Percentiles rank a stretch among this genome's conserved stretches.
phyloP scores from a whole-genome alignment of 2,113 vertebrate species.

The Ammodramus savannarum region DNA sequence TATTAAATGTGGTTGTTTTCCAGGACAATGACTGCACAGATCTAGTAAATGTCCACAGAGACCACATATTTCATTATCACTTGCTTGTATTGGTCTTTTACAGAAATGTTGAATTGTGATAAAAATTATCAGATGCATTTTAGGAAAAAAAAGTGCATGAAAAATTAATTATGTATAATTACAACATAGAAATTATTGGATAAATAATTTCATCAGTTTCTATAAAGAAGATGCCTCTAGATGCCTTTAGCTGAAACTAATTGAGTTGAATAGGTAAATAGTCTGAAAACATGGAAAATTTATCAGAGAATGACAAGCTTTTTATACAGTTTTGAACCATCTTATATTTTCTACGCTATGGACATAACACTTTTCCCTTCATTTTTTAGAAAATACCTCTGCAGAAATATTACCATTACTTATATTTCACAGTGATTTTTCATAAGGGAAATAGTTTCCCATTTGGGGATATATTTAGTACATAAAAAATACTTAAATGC shows the following conservation, averaged over 20 bases:
- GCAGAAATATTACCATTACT: background rate
- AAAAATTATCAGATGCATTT: background rate
- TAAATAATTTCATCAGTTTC: slow-evolving; percentile 23
- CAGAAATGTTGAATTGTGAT: background rate
- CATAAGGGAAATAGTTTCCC: background rate
- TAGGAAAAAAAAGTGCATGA: background rate
- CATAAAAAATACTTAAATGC: background rate
- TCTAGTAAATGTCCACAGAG: background rate
- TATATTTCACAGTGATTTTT: background rate
- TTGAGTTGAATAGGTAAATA: slow-evolving; percentile 4
- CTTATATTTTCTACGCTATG: background rate
- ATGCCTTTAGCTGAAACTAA: slow-evolving; percentile 23
- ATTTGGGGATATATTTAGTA: background rate
- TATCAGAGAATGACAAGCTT: slow-evolving; percentile 6
- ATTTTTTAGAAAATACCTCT: background rate
- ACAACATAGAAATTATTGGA: background rate
- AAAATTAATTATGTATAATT: slow-evolving; percentile 29
- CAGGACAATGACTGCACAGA: background rate
- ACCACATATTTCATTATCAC: background rate
- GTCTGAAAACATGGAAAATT: background rate
- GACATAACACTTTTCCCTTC: background rate
- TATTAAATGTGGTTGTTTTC: background rate
- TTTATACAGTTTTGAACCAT: background rate
- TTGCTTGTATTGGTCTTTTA: background rate
- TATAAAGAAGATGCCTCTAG: background rate